Evolutionary conservation across 92 coral and sea anemone species (phyloP), one percentile per base, ranked within the genome.

Genomic region (Paragorgia papillata): DNA sequence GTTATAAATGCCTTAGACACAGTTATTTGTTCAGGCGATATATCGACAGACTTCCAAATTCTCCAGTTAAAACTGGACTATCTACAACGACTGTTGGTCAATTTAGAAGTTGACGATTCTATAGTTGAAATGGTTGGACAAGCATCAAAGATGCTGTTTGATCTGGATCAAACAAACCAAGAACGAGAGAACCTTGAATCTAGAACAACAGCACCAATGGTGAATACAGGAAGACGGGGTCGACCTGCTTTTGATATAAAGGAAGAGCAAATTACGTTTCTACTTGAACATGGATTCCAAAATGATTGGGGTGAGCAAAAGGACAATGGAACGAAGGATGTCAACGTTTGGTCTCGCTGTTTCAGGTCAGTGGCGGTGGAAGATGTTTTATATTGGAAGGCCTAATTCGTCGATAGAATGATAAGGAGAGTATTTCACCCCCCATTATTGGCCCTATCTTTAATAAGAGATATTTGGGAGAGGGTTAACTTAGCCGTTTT

Each of bases 311-410:
- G 63, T 54, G 9, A 51, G 63, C 41, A 25, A 69, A 70, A 53
- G 77, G 30, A 50, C 77, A 32, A 50, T 29, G 25, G 77, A 70
- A 37, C 32, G 77, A 54, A 69, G 75, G 46, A 69, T 69, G 75
- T 58, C 75, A 18, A 13, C 0, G 28, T 69, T 69, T 50, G 75
- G 75, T 43, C 75, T 69, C 20, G 21, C 75, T 69, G 75, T 44
- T 20, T 10, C 37, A 69, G 75, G 75, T n/a, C n/a, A n/a, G n/a
- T n/a, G n/a, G n/a, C n/a, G n/a, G n/a, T n/a, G n/a, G n/a, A n/a
- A n/a, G n/a, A n/a, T n/a, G n/a, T n/a, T n/a, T n/a, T n/a, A n/a
- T n/a, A n/a, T n/a, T n/a, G n/a, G n/a, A n/a, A n/a, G 43, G 48
- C 59, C 60, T 7, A 17, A 5, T 5, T 51, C 3, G 19, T 51